Conservation (phyloP, 2,888 invertebrate genomes). For the Amiota communis region DNA sequence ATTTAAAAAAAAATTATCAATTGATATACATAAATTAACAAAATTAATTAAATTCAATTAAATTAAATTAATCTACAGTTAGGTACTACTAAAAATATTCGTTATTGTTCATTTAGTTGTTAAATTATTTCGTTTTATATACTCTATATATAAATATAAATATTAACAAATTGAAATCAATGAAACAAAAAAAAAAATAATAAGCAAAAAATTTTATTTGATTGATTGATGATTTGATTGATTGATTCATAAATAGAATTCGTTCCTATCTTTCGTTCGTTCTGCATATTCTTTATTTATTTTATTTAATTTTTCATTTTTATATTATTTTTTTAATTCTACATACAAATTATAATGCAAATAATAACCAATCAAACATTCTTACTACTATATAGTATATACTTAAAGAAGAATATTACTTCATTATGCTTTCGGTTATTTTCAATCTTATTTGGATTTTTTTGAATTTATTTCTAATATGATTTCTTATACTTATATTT, state of each 20-base stretch:
- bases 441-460: conserved; percentile 41
- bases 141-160: conserved; percentile 21
- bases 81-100: conserved; percentile 57
- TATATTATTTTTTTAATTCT: not conserved
- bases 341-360: conserved; percentile 23
- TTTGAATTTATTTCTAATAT: conserved; percentile 46
- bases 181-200: conserved; percentile 46
- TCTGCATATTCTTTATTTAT: conserved; percentile 14
- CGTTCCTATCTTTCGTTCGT: not conserved
- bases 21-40: conserved; percentile 30
- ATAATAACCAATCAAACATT: conserved; percentile 10
- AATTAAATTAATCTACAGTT: conserved; percentile 18
- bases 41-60: conserved; percentile 35
- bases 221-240: not conserved
- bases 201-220: conserved; percentile 36
- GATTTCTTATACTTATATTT: conserved; percentile 38
- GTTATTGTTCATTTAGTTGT: conserved; percentile 57
- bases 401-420: conserved; percentile 46
- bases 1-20: conserved; percentile 50
- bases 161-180: conserved; percentile 47
- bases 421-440: conserved; percentile 46
- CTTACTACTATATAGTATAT: conserved; percentile 38
- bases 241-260: too few species aligned
- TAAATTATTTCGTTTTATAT: conserved; percentile 50
- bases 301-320: conserved; percentile 11